phyloP scores from a whole-genome alignment of 2,797 vertebrate genomes.

The Phrynocephalus forsythii region DNA sequence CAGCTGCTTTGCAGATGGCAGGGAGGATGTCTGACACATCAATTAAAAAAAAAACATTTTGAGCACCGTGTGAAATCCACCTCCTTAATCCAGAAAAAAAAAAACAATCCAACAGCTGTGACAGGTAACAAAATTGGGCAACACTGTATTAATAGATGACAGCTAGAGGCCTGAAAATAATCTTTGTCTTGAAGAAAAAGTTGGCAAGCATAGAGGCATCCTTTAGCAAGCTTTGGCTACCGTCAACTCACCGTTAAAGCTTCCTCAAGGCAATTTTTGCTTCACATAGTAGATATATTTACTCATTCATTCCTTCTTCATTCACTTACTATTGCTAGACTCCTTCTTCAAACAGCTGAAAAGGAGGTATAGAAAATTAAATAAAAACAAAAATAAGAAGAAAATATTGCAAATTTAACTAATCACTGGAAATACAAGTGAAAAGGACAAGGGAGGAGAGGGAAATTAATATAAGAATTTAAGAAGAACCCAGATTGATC shows the following conservation, averaged over 20 bases:
- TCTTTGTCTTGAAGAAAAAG: neutral
- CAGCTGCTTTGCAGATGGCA: neutral
- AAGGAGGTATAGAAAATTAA: neutral
- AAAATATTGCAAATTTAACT: neutral
- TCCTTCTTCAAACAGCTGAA: neutral
- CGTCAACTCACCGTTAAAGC: neutral
- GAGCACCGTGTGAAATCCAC: neutral
- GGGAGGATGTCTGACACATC: neutral
- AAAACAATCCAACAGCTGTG: neutral
- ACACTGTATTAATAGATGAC: slow-evolving; percentile 3
- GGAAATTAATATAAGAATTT: neutral
- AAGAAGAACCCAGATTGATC: too few species aligned
- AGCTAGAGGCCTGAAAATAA: neutral
- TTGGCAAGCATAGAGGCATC: neutral
- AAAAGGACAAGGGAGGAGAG: neutral
- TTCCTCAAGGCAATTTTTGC: neutral
- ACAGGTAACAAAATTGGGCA: neutral
- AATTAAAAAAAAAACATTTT: neutral
- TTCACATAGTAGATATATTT: neutral
- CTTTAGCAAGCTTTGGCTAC: neutral
- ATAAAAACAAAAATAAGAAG: neutral
- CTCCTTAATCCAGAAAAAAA: neutral
- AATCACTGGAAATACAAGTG: neutral
- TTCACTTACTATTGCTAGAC: neutral
- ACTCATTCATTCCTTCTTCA: neutral